Evolutionary conservation across 1,140 invertebrate species (phyloP).

Genomic region (Lepidurus arcticus): DNA sequence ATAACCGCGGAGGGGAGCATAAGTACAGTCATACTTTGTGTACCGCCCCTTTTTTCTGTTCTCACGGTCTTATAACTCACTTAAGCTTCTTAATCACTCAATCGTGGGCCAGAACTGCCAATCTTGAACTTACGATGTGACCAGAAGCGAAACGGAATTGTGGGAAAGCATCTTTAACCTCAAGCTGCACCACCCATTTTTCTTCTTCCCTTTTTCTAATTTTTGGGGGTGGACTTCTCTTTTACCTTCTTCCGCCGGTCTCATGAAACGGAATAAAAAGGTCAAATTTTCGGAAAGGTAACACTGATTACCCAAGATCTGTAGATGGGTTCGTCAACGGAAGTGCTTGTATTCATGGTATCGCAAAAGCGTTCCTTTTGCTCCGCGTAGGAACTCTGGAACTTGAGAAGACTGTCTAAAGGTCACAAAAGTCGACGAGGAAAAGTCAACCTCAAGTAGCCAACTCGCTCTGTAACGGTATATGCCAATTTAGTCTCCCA

Average conservation of each 20-base stretch:
- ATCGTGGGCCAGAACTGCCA: background rate
- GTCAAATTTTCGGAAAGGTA: background rate
- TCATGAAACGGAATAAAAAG: background rate
- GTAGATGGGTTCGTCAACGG: background rate
- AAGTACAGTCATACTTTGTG: background rate
- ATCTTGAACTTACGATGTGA: background rate
- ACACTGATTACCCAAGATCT: background rate
- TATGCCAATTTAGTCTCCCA: background rate
- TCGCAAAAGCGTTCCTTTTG: too few species aligned
- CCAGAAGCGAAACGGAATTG: constrained; percentile 14
- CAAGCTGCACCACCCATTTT: background rate
- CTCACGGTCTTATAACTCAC: constrained; percentile 18
- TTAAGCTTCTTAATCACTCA: background rate
- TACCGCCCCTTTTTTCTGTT: background rate
- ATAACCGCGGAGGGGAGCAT: background rate
- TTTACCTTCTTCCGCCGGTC: background rate
- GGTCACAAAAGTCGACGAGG: background rate
- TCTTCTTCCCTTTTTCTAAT: background rate
- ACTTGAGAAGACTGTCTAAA: background rate
- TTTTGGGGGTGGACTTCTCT: background rate
- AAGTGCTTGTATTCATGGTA: background rate
- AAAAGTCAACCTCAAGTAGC: background rate
- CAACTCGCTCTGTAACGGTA: background rate
- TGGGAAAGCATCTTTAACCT: background rate
- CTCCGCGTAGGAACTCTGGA: background rate